Evolutionary conservation across 2,113 vertebrate genomes (phyloP), one percentile per base, ranked within the genome.

Genomic region (Canis aureus): DNA sequence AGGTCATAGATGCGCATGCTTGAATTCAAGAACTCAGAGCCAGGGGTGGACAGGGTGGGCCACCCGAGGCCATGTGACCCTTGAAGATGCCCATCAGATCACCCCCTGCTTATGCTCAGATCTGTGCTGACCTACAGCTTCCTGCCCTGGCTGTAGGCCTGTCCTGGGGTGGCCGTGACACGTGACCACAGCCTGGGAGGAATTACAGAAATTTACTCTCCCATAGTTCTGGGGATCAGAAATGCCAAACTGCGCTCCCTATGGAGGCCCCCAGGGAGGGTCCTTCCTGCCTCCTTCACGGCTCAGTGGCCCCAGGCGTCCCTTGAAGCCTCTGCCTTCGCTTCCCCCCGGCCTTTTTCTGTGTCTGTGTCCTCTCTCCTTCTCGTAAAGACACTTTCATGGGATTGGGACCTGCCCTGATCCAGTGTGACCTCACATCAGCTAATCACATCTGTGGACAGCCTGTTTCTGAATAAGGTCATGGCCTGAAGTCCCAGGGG

Each of bases 91-190:
- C 8, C 9, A n/a, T n/a, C 57, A 0, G 7, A 4, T 35, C 2
- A 0, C 0, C 11, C 38, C 38, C 2, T 1, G 10, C 19, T 23
- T 13, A 0, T 0, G 11, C 7, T 2, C 49, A 1, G 1, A 9
- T 22, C 87, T 4, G 0, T 3, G 4, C 12, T 25, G 60, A 22
- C 38, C 22, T 35, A 12, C 2, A 0, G 16, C 59, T 23, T 19
- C 62, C 55, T 32, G 32, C 22, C 64, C n/a, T 0, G 25, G 38
- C n/a, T 19, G n/a, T 66, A 4, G 8, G 73, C 6, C 27, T 10
- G 23, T 32, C 57, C 32, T 0, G 4, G 20, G 64, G 49, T 73
- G 23, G 73, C 38, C 0, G 0, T 9, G 0, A 16, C 32, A 17
- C 3, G 4, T 27, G 79, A 32, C 35, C 25, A 20, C 35, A 15